Evolutionary conservation across 1,140 invertebrate species (phyloP).

Genomic region (Globodera rostochiensis): DNA sequence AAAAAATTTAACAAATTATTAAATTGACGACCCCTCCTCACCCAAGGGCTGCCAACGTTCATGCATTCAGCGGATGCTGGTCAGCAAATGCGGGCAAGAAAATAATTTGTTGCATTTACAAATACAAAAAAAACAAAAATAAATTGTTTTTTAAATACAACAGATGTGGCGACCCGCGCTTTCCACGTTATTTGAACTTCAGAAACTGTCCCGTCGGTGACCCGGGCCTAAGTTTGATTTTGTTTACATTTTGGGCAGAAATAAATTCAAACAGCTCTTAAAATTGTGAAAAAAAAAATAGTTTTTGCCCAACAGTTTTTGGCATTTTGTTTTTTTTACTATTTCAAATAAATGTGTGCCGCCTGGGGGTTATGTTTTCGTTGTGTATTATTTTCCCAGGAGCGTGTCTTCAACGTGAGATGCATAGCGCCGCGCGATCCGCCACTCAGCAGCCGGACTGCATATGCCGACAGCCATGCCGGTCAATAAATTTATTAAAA

Average conservation of each 20-base stretch:
- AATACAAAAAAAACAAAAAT: too few species aligned
- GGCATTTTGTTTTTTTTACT: background rate
- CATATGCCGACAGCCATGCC: slow-evolving; percentile 58
- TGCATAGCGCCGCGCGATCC: slow-evolving; percentile 47
- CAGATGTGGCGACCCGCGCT: slow-evolving; percentile 59
- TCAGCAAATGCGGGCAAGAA: slow-evolving; percentile 51
- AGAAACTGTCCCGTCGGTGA: slow-evolving; percentile 64
- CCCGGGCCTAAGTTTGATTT: slow-evolving; percentile 49
- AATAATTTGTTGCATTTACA: too few species aligned
- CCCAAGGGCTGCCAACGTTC: slow-evolving; percentile 59
- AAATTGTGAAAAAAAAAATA: too few species aligned
- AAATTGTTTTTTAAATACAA: background rate
- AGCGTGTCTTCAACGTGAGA: slow-evolving; percentile 56
- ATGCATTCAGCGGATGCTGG: slow-evolving; percentile 60
- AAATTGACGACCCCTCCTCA: background rate
- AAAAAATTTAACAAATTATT: too few species aligned
- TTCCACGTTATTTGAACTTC: slow-evolving; percentile 54
- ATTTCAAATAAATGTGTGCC: too few species aligned
- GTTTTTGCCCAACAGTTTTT: too few species aligned
- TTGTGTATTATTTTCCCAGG: slow-evolving; percentile 42
- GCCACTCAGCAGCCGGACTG: slow-evolving; percentile 36
- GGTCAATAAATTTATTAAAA: slow-evolving; percentile 21
- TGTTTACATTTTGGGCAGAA: background rate
- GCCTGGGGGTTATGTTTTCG: background rate
- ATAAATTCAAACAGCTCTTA: too few species aligned